Evolutionary conservation across 2,888 invertebrate species (phyloP).

Genomic region (Melipona bicolor): DNA sequence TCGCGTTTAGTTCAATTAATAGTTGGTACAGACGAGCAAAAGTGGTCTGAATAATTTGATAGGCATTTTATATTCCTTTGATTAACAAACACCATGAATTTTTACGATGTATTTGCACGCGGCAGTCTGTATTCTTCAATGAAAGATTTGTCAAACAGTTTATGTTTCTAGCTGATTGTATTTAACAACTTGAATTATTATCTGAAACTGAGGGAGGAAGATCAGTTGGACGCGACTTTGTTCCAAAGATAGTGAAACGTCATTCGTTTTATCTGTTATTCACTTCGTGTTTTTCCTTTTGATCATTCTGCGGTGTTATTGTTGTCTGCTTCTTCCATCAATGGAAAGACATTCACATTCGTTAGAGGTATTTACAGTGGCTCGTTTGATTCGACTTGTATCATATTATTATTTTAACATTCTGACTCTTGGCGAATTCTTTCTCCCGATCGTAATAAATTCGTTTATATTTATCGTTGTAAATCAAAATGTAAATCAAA

Average conservation of each 20-base stretch:
- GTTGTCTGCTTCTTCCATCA: constrained; percentile 1
- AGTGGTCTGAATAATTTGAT: neutral
- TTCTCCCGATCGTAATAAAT: neutral
- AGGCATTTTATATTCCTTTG: neutral
- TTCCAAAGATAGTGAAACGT: constrained; percentile 9
- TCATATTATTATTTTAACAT: neutral
- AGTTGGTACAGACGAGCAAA: neutral
- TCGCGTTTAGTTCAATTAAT: neutral
- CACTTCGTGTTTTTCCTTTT: constrained; percentile 12
- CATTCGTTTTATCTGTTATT: constrained; percentile 21
- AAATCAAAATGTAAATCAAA: neutral
- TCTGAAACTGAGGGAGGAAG: neutral
- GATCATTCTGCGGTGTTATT: constrained; percentile 12
- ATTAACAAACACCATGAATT: neutral
- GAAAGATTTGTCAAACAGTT: neutral
- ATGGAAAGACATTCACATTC: constrained; percentile 8
- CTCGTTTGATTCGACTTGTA: constrained; percentile 9
- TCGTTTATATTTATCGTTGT: neutral
- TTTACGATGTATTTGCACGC: too few relatives aligned
- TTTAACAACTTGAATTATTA: neutral
- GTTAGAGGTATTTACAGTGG: constrained; percentile 9
- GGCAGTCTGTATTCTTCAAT: neutral
- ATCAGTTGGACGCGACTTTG: neutral
- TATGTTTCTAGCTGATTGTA: neutral
- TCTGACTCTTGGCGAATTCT: neutral